These are phyloP conservation scores for Meandrusa payeni DNA, from an alignment of 2,888 invertebrate species.

Conservation along the genomic window DNA sequence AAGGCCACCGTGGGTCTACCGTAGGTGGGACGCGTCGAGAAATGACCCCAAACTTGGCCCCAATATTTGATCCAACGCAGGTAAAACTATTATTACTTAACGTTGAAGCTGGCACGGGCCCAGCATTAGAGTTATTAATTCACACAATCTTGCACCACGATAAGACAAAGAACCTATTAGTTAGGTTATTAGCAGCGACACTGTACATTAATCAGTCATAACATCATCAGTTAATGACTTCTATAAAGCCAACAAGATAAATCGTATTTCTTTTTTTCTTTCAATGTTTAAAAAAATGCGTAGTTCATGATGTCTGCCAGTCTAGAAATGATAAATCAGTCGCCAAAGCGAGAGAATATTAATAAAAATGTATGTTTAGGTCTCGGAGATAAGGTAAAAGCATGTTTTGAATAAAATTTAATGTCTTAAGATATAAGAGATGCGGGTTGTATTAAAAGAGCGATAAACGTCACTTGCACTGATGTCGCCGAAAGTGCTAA, in stretches of 20 bases:
- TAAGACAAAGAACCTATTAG: conserved; percentile 16
- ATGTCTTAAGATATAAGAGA: conserved; percentile 7
- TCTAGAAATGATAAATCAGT: conserved; percentile 28
- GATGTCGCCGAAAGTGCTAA: conserved; percentile 61
- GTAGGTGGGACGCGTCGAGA: conserved; percentile 43
- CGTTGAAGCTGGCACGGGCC: background rate
- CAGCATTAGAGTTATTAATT: background rate
- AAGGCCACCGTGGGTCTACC: conserved; percentile 60
- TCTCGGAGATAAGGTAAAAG: conserved; percentile 45
- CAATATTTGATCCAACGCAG: conserved; percentile 28
- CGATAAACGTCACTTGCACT: conserved; percentile 50
- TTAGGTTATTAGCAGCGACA: conserved; percentile 7
- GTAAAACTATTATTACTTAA: background rate
- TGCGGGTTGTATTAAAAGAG: conserved; percentile 30
- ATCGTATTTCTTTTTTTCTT: conserved; percentile 5
- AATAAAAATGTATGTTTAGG: conserved; percentile 41
- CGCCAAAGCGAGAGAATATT: conserved; percentile 32
- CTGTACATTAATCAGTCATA: conserved; percentile 16
- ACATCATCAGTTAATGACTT: conserved; percentile 18
- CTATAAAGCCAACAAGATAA: conserved; percentile 10
- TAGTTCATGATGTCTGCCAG: background rate
- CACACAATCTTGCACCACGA: conserved; percentile 15
- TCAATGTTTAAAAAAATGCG: background rate
- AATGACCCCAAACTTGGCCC: conserved; percentile 44
- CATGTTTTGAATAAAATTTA: conserved; percentile 35